Evolutionary conservation across 35 echinoderm and acorn worm species (phyloP).

Genomic region (Acanthaster planci): DNA sequence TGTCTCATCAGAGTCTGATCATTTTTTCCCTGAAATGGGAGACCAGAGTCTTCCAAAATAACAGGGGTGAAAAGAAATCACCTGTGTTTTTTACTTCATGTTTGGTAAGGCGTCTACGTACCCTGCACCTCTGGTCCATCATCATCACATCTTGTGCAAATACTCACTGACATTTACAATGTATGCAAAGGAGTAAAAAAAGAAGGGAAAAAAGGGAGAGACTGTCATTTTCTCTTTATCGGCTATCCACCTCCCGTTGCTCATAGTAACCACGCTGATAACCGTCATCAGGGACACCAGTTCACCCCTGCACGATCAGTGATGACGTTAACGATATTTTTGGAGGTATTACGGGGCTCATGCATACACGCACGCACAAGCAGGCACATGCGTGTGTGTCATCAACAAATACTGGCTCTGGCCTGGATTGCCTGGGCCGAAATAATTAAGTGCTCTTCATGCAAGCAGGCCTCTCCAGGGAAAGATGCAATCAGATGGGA

Average conservation of each 20-base stretch:
- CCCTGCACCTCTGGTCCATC: too few relatives aligned
- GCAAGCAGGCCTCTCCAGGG: neutral
- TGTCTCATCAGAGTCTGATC: too few relatives aligned
- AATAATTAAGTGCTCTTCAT: slow-evolving; percentile 4
- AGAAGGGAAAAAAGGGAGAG: too few relatives aligned
- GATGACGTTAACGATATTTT: slow-evolving; percentile 25
- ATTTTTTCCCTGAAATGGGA: too few relatives aligned
- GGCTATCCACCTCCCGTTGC: slow-evolving; percentile 31
- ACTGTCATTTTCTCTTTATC: neutral
- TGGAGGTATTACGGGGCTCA: neutral
- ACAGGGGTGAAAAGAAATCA: too few relatives aligned
- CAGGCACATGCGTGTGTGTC: neutral
- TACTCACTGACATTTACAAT: too few relatives aligned
- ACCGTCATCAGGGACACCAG: slow-evolving; percentile 1
- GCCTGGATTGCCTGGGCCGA: neutral
- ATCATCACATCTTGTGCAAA: too few relatives aligned
- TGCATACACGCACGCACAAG: too few relatives aligned
- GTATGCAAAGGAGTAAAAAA: too few relatives aligned
- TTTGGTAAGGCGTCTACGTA: too few relatives aligned
- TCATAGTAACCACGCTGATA: neutral
- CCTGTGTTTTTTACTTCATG: too few relatives aligned
- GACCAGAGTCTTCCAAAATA: too few relatives aligned
- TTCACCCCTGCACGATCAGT: neutral
- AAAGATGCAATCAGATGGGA: neutral
- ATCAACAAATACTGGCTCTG: neutral